phyloP scores from a whole-genome alignment of 2,113 vertebrate genomes.

The Gopherus flavomarginatus region DNA sequence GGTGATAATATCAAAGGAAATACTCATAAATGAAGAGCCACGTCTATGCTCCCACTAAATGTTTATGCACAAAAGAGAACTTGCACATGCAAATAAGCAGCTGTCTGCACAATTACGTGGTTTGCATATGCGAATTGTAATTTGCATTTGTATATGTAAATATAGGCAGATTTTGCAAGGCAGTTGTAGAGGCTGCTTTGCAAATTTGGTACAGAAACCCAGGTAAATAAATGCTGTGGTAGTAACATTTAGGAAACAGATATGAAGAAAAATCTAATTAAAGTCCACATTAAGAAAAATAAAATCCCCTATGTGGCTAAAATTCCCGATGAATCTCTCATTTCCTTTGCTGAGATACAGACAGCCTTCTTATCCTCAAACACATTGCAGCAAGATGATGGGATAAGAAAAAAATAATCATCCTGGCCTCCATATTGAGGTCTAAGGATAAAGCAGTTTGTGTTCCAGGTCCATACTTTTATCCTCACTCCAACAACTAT shows the following conservation, averaged over 20 bases:
- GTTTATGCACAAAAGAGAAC: background rate
- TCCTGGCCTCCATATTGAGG: background rate
- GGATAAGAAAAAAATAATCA: background rate
- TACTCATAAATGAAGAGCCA: background rate
- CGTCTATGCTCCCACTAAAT: background rate
- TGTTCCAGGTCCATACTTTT: background rate
- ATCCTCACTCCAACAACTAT: background rate
- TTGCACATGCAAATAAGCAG: too few species aligned
- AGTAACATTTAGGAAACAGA: background rate
- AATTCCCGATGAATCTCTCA: accelerated
- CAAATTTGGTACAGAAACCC: background rate
- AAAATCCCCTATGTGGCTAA: background rate
- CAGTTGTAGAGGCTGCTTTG: background rate
- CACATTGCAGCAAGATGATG: background rate
- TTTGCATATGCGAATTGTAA: background rate
- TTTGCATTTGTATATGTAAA: background rate
- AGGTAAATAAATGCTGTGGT: accelerated
- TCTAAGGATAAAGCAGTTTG: background rate
- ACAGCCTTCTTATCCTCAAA: accelerated
- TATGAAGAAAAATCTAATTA: accelerated
- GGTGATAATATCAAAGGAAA: too few species aligned
- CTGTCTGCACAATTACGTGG: background rate
- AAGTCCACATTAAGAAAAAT: background rate
- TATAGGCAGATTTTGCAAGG: background rate
- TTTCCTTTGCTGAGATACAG: background rate